A percentile compares a stretch with the other conserved stretches of the same genome.
Conservation (phyloP, 1,140 invertebrate species). For the Trichogramma pretiosum region DNA sequence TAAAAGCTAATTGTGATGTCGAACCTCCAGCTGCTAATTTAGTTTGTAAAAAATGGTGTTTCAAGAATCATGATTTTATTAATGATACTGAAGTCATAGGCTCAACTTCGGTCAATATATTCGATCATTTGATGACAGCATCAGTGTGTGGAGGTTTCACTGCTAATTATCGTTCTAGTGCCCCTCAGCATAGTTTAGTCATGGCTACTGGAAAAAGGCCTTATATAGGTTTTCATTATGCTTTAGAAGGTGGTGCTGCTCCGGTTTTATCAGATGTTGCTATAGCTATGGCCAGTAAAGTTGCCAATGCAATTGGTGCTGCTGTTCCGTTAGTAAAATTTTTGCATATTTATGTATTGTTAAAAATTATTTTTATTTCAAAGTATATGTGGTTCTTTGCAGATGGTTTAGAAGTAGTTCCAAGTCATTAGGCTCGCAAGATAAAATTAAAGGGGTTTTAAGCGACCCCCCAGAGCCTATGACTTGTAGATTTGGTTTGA, state of each 20-base stretch:
- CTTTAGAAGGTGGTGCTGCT: conserved; percentile 70
- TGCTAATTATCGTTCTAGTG: conserved; percentile 61
- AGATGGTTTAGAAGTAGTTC: conserved; percentile 49
- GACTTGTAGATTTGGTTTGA: conserved; percentile 70
- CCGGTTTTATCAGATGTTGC: conserved; percentile 76
- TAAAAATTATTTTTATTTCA: conserved; percentile 3
- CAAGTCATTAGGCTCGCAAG: conserved; percentile 29
- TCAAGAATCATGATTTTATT: conserved; percentile 65
- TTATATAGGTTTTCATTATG: conserved; percentile 81
- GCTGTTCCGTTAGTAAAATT: conserved; percentile 65
- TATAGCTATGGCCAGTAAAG: conserved; percentile 77
- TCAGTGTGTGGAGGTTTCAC: conserved; percentile 71
- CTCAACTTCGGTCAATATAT: conserved; percentile 64
- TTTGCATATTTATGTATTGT: conserved; percentile 9
- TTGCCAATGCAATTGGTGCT: conserved; percentile 64
- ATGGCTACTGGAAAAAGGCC: conserved; percentile 73
- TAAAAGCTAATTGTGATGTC: conserved; percentile 62
- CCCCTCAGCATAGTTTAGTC: conserved; percentile 69
- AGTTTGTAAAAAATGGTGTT: conserved; percentile 75
- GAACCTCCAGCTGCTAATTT: conserved; percentile 51
- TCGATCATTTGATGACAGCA: conserved; percentile 77
- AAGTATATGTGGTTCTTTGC: not conserved
- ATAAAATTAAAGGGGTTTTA: conserved; percentile 38
- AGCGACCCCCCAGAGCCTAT: conserved; percentile 55
- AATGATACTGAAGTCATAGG: conserved; percentile 74